Base-by-base conservation (phyloP, 2,888 invertebrate genomes). In the Microctonus brassicae region DNA sequence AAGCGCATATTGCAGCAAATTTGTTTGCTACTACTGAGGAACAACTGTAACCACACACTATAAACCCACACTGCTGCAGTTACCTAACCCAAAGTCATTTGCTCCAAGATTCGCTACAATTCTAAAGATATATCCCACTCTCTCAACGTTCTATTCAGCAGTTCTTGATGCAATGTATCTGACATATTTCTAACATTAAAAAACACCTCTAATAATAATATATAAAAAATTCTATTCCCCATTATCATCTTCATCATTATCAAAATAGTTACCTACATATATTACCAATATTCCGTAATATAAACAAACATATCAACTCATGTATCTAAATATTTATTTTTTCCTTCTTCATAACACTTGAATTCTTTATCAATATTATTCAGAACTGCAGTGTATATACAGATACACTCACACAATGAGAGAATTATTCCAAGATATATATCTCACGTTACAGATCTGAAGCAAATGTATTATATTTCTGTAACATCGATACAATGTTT, bases 391-490 rank as follows among this genome's bases (percentile, higher is more conserved):
- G n/a, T n/a, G n/a, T n/a, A n/a, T n/a, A n/a, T n/a, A n/a, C n/a
- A n/a, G n/a, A n/a, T n/a, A n/a, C n/a, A n/a, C n/a, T n/a, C n/a
- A n/a, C n/a, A n/a, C n/a, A n/a, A n/a, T n/a, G n/a, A n/a, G n/a
- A n/a, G n/a, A n/a, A n/a, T n/a, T n/a, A n/a, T n/a, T n/a, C n/a
- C n/a, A n/a, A n/a, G n/a, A 17, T 17, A 47, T 7, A 17, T 7
- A 1, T 79, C 70, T 36, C 75, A 36, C 42, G 26, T 52, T 73
- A 74, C 74, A 69, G 72, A 72, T 73, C 73, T 72, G 76, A 75
- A 73, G 76, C 76, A 78, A 81, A 80, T 81, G 79, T 80, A 80
- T 81, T 81, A 81, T 79, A 79, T n/a, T n/a, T n/a, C n/a, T n/a
- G n/a, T n/a, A n/a, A 17, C 17, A 34, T 33, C 33, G 34, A 34